Percentiles rank a stretch among this genome's conserved stretches.
Evolutionary conservation across 1,140 invertebrate species (phyloP).

Genomic region (Drosophila arawakana): DNA sequence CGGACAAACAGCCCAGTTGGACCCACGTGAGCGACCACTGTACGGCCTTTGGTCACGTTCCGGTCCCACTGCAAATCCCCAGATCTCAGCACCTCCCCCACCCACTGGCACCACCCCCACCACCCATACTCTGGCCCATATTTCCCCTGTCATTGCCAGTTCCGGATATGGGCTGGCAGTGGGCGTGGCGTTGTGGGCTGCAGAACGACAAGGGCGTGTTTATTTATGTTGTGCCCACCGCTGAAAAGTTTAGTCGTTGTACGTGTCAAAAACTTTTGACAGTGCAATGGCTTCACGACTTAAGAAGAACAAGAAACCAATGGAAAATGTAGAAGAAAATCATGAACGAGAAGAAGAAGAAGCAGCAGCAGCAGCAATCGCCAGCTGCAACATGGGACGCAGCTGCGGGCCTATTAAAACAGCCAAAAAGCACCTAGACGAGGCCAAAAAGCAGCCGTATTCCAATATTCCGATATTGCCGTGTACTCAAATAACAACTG

Average conservation of each 20-base stretch:
- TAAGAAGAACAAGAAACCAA: slow-evolving; percentile 16
- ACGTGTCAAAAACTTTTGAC: slow-evolving; percentile 72
- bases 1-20: slow-evolving; percentile 33
- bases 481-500: background rate
- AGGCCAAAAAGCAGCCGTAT: background rate
- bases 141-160: background rate
- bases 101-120: no score
- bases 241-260: slow-evolving; percentile 67
- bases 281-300: slow-evolving; percentile 61
- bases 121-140: background rate
- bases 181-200: background rate
- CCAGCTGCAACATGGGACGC: slow-evolving; percentile 44
- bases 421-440: slow-evolving; percentile 12
- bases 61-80: slow-evolving; percentile 29
- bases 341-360: no score
- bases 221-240: slow-evolving; percentile 66
- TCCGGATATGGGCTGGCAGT: background rate
- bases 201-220: slow-evolving; percentile 55
- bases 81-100: no score
- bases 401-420: slow-evolving; percentile 57
- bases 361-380: slow-evolving; percentile 27
- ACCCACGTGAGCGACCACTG: slow-evolving; percentile 39
- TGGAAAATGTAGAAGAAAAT: background rate
- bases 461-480: no score
- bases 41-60: slow-evolving; percentile 58